Percentiles rank a stretch among this genome's conserved stretches.
These are phyloP conservation scores for Teleogryllus oceanicus DNA, from an alignment of 2,888 invertebrate species.

Conservation along the genomic window DNA sequence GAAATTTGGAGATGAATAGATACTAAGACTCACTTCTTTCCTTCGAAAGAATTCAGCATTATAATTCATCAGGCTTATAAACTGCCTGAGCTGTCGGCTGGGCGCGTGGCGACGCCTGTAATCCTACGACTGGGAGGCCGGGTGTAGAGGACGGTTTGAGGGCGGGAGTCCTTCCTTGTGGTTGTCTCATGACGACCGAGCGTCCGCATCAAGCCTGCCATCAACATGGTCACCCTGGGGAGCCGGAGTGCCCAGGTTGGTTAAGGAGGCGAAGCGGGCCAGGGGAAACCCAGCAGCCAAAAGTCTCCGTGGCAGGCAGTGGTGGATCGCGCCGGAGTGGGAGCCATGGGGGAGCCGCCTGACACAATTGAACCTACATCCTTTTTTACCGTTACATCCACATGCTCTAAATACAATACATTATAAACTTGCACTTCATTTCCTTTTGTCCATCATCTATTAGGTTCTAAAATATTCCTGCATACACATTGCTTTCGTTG, in stretches of 20 bases:
- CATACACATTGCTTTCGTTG: too few relatives aligned
- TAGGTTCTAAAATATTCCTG: too few relatives aligned
- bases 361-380: conserved; percentile 71
- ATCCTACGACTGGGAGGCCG: neutral
- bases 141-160: conserved; percentile 80
- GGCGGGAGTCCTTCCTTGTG: conserved; percentile 67
- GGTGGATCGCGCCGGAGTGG: conserved; percentile 98
- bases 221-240: conserved; percentile 91
- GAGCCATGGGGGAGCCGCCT: conserved; percentile 77
- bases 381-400: conserved; percentile 52
- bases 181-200: conserved; percentile 43
- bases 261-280: conserved; percentile 61
- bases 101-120: conserved; percentile 18
- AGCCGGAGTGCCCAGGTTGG: conserved; percentile 81
- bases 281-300: conserved; percentile 99
- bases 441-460: too few relatives aligned
- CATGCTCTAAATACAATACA: neutral
- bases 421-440: too few relatives aligned
- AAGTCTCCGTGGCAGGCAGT: conserved; percentile 98
- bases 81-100: neutral
- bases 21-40: too few relatives aligned
- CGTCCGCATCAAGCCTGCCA: conserved; percentile 89
- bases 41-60: too few relatives aligned
- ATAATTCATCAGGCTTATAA: too few relatives aligned
- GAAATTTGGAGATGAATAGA: too few relatives aligned